phyloP scores from a whole-genome alignment of 2,113 vertebrate species.

The Sterrhoptilus dennistouni region DNA sequence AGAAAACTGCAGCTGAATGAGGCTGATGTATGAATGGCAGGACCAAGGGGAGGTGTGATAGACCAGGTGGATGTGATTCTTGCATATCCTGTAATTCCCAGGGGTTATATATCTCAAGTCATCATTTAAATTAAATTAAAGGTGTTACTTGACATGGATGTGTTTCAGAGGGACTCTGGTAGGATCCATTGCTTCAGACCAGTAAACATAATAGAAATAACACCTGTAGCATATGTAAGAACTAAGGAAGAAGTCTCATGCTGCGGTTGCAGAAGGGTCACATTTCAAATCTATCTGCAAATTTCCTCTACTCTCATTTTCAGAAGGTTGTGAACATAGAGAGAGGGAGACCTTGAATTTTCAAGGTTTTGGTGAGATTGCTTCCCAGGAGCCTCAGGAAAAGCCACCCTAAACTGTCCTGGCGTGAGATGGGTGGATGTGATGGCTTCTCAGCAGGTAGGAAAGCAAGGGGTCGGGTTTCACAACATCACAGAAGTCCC shows the following conservation, averaged over 20 bases:
- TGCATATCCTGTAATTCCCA: not conserved
- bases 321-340: not conserved
- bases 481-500: not conserved
- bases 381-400: not conserved
- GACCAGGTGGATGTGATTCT: not conserved
- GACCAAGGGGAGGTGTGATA: not conserved
- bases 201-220: not conserved
- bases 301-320: not conserved
- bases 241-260: not conserved
- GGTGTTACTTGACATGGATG: not conserved
- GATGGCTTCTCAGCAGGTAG: not conserved
- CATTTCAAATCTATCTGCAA: not conserved
- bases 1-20: not conserved
- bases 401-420: rapidly evolving
- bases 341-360: not conserved
- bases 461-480: not conserved
- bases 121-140: not conserved
- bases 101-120: not conserved
- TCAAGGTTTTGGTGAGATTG: not conserved
- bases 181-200: not conserved
- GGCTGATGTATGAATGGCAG: not conserved
- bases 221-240: not conserved
- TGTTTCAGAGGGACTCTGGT: not conserved
- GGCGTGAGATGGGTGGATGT: not conserved
- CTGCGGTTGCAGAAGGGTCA: not conserved